Evolutionary conservation across 1,140 invertebrate genomes (phyloP), one percentile per base, ranked within the genome.

Genomic region (Chymomyza costata): DNA sequence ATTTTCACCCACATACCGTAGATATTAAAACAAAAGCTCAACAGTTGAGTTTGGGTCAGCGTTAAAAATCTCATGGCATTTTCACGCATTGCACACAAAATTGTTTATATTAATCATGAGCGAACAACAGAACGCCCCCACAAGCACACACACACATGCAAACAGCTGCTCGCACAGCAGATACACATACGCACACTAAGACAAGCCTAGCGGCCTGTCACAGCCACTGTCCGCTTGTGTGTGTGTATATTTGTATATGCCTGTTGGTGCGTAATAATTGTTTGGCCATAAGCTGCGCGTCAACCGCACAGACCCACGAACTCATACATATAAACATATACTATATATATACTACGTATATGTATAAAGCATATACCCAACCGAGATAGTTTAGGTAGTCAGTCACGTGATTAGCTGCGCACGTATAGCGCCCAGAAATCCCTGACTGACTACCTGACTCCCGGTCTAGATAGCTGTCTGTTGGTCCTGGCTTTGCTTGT

Each of bases 61-160:
- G 7, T 40, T 45, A 50, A 58, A 57, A 65, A 60, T 71, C 35
- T 32, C 45, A 37, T 67, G 68, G 53, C 60, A 73, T 47, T 74
- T 74, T 74, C 55, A 73, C 55, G 69, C 59, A 60, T 56, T 32
- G 41, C 19, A 10, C 32, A 21, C 21, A 43, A 60, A 65, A 74
- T 73, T 68, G 69, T 48, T 74, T 43, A 55, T 65, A 74, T 74
- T 74, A 74, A 74, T 74, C 69, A 74, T 73, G 63, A 28, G 43
- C 31, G 60, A 35, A 44, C n/a, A n/a, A n/a, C n/a, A n/a, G n/a
- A n/a, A 25, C 39, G 28, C 64, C 55, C 51, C 59, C 69, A 74
- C 55, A 52, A 45, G 49, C 60, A n/a, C n/a, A n/a, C n/a, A n/a
- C n/a, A n/a, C n/a, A n/a, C n/a, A n/a, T n/a, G n/a, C n/a, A n/a